These are phyloP conservation scores for Mesitornis unicolor DNA, from an alignment of 2,113 vertebrate species.

Conservation along the genomic window DNA sequence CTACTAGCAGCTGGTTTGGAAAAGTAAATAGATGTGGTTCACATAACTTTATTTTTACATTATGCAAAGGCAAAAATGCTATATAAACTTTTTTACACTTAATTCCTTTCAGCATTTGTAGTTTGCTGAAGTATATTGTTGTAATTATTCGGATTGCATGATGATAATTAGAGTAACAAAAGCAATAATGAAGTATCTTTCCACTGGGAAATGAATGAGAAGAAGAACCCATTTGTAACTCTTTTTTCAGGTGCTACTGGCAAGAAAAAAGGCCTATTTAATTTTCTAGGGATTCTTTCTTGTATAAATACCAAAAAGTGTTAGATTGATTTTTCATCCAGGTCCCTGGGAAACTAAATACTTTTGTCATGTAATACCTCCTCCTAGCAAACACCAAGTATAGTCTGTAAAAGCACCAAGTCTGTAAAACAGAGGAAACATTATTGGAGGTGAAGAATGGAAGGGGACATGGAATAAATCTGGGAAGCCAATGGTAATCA, in stretches of 20 bases:
- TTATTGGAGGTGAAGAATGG: not conserved
- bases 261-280: not conserved
- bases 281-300: slow-evolving; percentile 8
- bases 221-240: not conserved
- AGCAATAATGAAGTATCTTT: not conserved
- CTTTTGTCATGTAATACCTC: slow-evolving; percentile 20
- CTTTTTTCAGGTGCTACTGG: not conserved
- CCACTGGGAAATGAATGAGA: not conserved
- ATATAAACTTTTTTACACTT: not conserved
- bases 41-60: not conserved
- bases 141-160: not conserved
- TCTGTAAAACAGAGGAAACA: not conserved
- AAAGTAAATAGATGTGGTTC: not conserved
- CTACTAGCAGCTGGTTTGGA: not conserved
- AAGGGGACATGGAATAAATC: not conserved
- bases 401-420: not conserved
- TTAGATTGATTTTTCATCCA: slow-evolving; percentile 9
- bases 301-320: not conserved
- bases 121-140: not conserved
- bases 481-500: not conserved
- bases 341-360: slow-evolving; percentile 11
- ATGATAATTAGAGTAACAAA: not conserved
- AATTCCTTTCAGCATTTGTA: not conserved
- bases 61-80: not conserved
- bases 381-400: not conserved